These are phyloP conservation scores for Varanus salvator DNA, from an alignment of 2,113 vertebrate genomes.

Conservation along the genomic window DNA sequence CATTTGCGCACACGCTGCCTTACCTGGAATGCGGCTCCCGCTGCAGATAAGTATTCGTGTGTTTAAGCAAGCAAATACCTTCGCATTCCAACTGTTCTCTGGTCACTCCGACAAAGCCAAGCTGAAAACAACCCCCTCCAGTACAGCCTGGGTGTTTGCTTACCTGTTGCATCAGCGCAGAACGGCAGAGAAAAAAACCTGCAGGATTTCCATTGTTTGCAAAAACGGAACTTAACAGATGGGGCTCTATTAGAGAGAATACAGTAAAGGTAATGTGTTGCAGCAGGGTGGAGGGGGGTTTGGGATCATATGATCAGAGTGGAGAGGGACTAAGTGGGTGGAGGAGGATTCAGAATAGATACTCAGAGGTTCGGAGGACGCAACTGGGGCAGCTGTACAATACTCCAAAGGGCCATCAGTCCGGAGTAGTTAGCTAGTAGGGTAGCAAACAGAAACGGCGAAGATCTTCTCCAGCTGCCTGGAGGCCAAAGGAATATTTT, in stretches of 20 bases:
- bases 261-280: conserved; percentile 74
- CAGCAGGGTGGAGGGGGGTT: not conserved
- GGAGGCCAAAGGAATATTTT: conserved; percentile 72
- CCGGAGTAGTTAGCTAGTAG: conserved; percentile 76
- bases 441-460: conserved; percentile 71
- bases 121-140: not conserved
- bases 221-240: not conserved
- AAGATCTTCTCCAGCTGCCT: conserved; percentile 54
- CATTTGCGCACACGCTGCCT: conserved; percentile 15
- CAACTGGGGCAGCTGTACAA: conserved; percentile 60
- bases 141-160: not conserved
- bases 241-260: conserved; percentile 82
- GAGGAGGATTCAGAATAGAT: conserved; percentile 63
- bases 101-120: not conserved
- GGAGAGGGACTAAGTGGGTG: conserved; percentile 66
- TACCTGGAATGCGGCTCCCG: conserved; percentile 12
- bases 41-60: conserved; percentile 3
- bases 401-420: conserved; percentile 49
- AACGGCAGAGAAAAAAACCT: conserved; percentile 52
- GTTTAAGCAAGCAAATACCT: conserved; percentile 19
- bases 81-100: not conserved
- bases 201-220: not conserved
- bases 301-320: conserved; percentile 71
- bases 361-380: conserved; percentile 71
- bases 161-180: not conserved